Base-by-base conservation (phyloP, 1,140 invertebrate species). In the Zaprionus inermis region DNA sequence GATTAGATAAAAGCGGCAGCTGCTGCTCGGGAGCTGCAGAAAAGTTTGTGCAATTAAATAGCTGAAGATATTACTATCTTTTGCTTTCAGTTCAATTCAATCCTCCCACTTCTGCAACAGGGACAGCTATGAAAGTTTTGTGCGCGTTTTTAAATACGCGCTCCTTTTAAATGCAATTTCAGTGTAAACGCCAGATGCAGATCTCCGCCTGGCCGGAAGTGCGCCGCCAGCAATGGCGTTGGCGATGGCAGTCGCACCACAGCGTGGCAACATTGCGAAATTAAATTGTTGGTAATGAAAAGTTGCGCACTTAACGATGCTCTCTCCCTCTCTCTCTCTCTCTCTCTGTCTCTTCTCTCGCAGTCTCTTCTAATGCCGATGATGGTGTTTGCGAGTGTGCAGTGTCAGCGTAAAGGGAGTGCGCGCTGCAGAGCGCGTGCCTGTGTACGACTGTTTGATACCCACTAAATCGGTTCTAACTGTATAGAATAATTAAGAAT, bases 261-360 rank as follows among this genome's bases (percentile, higher is more conserved):
- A 30, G 11, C 14, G 67, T 57, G 72, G 41, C 67, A 60, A 36
- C 38, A 74, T 76, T 67, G 57, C 49, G 52, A 79, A 76, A 79
- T 79, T 72, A 79, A 79, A 78, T 79, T 78, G 70, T 52, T 79
- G 65, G 56, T 72, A 79, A 89, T 89, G 79, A 89, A 86, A 86
- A 80, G 76, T 86, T 89, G 79, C 64, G 61, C 76, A 79, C 76
- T 77, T 80, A 83, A 83, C 69, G 71, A 82, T 78, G 69, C 51
- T 65, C 32, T 24, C 36, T 7, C 22, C 30, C 22, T n/a, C 24
- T 10, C 30, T 55, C n/a, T 32, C 16, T 55, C 30, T 32, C 52
- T 32, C 10, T 32, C 10, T 32, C 14, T 10, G 9, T 6, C 18
- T 1, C 22, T 24, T 32, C 30, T 44, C n/a, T 41, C n/a, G 2